Conservation (phyloP, 2,888 invertebrate genomes). For the Thymelicus acteon region DNA sequence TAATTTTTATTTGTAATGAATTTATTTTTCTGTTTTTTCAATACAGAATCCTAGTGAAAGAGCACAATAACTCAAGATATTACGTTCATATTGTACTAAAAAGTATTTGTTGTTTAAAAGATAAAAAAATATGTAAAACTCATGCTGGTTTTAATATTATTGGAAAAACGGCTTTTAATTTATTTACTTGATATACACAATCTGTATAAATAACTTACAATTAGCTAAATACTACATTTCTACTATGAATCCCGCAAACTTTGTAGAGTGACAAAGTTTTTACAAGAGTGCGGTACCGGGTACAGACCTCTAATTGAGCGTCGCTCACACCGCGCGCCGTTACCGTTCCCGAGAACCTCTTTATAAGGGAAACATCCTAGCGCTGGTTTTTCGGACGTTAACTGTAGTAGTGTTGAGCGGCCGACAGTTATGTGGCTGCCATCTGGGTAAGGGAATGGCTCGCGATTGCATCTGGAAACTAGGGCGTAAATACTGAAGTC, state of each 20-base stretch:
- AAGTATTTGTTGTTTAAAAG: too few species aligned
- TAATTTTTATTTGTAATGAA: too few species aligned
- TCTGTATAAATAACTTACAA: too few species aligned
- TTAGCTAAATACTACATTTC: neutral
- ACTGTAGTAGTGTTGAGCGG: constrained; percentile 49
- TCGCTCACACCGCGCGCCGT: constrained; percentile 50
- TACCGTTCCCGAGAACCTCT: constrained; percentile 57
- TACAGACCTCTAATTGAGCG: constrained; percentile 54
- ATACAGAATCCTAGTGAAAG: too few species aligned
- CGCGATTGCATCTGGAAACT: constrained; percentile 12
- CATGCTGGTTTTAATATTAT: too few species aligned
- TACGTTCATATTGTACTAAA: too few species aligned
- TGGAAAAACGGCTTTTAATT: too few species aligned
- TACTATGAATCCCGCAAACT: constrained; percentile 11
- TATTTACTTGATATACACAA: too few species aligned
- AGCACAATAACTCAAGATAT: too few species aligned
- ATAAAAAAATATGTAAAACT: too few species aligned
- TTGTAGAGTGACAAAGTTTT: constrained; percentile 40
- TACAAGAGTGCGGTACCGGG: constrained; percentile 34
- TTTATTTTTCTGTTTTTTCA: too few species aligned
- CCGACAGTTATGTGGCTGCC: constrained; percentile 45
- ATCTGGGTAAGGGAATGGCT: constrained; percentile 29
- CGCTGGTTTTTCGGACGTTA: constrained; percentile 52
- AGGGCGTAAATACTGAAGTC: neutral
- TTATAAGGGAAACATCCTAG: constrained; percentile 53